Conservation (phyloP, 1,140 invertebrate species). For the Calycopis cecrops region DNA sequence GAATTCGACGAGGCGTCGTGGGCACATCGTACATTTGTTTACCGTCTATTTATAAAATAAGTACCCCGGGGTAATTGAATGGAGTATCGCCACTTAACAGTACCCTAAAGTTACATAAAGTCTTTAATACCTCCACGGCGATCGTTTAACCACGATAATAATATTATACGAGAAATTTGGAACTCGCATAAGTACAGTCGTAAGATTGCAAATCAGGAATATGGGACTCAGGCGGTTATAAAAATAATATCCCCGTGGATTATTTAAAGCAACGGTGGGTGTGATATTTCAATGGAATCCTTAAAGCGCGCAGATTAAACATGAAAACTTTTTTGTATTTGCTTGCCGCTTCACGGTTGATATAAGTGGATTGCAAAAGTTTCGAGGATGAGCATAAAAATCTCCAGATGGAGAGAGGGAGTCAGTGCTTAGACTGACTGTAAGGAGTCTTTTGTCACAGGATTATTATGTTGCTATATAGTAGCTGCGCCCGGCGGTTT, state of each 20-base stretch:
- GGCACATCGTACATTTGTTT: constrained; percentile 55
- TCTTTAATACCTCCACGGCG: constrained; percentile 2
- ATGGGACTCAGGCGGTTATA: constrained; percentile 43
- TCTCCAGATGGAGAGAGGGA: constrained; percentile 57
- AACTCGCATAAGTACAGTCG: constrained; percentile 18
- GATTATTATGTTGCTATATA: constrained; percentile 45
- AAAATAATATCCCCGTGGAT: constrained; percentile 47
- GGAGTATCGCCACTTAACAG: constrained; percentile 7
- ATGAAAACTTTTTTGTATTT: constrained; percentile 71
- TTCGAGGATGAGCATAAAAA: constrained; percentile 71
- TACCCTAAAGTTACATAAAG: constrained; percentile 1
- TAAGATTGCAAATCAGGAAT: constrained; percentile 27
- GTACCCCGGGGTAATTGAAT: constrained; percentile 15
- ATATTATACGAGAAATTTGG: constrained; percentile 1
- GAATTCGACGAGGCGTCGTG: constrained; percentile 51
- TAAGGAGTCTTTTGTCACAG: constrained; percentile 61
- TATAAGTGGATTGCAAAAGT: constrained; percentile 74
- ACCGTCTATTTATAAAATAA: constrained; percentile 25
- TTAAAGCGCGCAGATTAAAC: constrained; percentile 68
- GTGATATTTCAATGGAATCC: constrained; percentile 64
- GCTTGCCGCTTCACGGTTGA: constrained; percentile 68
- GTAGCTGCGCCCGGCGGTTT: too few species aligned
- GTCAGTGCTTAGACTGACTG: constrained; percentile 69
- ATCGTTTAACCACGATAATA: neutral
- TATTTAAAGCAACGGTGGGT: constrained; percentile 56